phyloP scores from a whole-genome alignment of 2,113 vertebrate species.

The Oceanites oceanicus region DNA sequence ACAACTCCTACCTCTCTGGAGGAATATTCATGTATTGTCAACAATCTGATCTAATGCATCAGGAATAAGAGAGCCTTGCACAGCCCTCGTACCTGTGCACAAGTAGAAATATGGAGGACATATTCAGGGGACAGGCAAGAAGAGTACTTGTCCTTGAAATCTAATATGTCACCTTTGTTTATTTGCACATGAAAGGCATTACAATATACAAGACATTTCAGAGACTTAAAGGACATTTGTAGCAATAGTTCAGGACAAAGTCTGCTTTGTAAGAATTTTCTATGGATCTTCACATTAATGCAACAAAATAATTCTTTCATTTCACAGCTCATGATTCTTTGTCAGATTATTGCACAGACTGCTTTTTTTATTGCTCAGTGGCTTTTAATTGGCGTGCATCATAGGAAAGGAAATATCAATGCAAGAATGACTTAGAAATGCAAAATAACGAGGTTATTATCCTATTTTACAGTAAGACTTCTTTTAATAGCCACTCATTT shows the following conservation, averaged over 20 bases:
- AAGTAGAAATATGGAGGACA: background rate
- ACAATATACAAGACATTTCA: background rate
- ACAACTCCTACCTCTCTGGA: background rate
- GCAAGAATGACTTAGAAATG: constrained; percentile 38
- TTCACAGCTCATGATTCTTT: constrained; percentile 13
- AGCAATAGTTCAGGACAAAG: background rate
- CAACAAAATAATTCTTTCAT: constrained; percentile 26
- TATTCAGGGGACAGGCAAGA: background rate
- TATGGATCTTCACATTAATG: background rate
- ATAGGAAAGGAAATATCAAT: constrained; percentile 33
- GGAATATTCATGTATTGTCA: background rate
- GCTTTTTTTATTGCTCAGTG: constrained; percentile 6
- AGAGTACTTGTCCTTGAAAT: background rate
- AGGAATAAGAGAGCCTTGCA: background rate
- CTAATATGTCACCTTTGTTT: background rate
- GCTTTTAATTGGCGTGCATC: constrained; percentile 31
- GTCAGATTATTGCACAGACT: constrained; percentile 36
- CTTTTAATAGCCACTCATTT: constrained; percentile 66
- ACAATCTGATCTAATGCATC: background rate
- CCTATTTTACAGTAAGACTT: constrained; percentile 56
- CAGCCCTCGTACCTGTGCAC: background rate
- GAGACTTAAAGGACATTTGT: background rate
- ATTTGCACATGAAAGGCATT: background rate
- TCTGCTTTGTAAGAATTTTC: background rate
- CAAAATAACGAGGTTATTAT: constrained; percentile 55